Conservation (phyloP, 2,113 vertebrate genomes). For the Anoura caudifer region DNA sequence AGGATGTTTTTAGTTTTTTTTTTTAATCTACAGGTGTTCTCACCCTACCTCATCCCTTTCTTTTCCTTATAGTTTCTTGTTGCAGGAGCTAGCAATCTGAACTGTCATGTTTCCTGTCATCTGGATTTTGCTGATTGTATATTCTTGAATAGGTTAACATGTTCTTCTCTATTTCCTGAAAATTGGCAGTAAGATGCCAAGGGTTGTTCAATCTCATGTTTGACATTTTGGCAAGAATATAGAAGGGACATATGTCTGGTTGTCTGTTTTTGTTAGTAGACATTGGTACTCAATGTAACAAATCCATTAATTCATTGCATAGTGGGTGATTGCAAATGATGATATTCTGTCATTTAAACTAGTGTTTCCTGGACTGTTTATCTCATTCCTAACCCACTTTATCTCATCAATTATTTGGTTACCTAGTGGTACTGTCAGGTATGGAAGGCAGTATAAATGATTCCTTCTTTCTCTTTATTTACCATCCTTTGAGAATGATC, state of each 20-base stretch:
- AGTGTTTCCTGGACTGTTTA: not conserved
- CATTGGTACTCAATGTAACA: not conserved
- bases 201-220: not conserved
- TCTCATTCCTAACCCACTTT: not conserved
- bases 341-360: not conserved
- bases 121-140: not conserved
- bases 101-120: not conserved
- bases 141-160: not conserved
- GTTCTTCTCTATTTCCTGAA: not conserved
- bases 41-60: not conserved
- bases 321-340: not conserved
- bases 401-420: not conserved
- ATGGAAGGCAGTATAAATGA: not conserved
- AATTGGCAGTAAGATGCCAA: not conserved
- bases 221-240: not conserved
- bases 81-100: not conserved
- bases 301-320: not conserved
- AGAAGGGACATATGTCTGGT: not conserved
- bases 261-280: not conserved
- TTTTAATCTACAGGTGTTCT: not conserved
- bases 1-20: not conserved
- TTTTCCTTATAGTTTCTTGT: not conserved
- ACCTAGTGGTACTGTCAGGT: not conserved
- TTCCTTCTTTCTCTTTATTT: slow-evolving; percentile 3
- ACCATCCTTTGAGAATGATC: not conserved